A percentile compares a stretch with the other conserved stretches of the same genome.
phyloP scores from a whole-genome alignment of 2,113 vertebrate genomes.

The Leptocoma aspasia region DNA sequence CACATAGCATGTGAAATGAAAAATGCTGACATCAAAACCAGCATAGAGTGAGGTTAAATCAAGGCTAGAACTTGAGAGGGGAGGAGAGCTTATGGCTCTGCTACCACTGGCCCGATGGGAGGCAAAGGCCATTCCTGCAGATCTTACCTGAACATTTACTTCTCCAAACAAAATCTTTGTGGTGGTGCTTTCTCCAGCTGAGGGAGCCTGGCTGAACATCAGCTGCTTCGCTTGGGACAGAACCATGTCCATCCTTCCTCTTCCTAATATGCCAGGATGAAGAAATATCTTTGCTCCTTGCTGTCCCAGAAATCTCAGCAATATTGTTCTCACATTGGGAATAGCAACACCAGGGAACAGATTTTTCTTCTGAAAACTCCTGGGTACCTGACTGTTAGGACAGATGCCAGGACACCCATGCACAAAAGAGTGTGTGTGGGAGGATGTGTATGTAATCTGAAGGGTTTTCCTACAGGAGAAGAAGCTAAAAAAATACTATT shows the following conservation, averaged over 20 bases:
- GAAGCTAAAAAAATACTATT: not conserved
- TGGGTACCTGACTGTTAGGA: not conserved
- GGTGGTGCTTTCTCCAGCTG: not conserved
- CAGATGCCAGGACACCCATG: not conserved
- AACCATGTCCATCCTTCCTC: not conserved
- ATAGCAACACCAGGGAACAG: not conserved
- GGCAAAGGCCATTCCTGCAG: not conserved
- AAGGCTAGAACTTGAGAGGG: not conserved
- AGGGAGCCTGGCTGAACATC: not conserved
- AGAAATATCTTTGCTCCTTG: not conserved
- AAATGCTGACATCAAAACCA: not conserved
- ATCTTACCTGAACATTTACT: not conserved
- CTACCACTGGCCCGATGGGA: not conserved
- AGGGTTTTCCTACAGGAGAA: not conserved
- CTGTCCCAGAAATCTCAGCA: not conserved
- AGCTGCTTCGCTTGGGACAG: not conserved
- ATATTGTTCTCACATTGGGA: not conserved
- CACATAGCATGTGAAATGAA: not conserved
- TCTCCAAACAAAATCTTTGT: not conserved
- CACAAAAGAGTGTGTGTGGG: not conserved
- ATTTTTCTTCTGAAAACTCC: not conserved
- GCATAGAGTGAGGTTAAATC: not conserved
- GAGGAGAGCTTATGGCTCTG: not conserved
- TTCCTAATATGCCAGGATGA: not conserved
- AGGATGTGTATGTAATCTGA: not conserved